phyloP scores from a whole-genome alignment of 2,113 vertebrate genomes.

The Pterophyllum scalare region DNA sequence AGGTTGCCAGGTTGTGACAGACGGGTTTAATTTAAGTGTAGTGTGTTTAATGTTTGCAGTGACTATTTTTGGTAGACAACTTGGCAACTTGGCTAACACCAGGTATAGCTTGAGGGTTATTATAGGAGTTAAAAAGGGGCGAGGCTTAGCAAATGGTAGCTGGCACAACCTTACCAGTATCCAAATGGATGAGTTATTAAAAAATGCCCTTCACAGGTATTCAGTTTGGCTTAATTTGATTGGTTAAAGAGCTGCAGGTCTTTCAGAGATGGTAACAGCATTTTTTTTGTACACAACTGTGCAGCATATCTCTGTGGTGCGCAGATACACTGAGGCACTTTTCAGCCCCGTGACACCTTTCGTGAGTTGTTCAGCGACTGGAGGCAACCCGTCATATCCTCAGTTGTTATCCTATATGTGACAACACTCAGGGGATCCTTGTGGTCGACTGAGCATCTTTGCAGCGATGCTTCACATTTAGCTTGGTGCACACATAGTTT shows the following conservation, averaged over 20 bases:
- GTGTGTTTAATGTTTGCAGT: neutral
- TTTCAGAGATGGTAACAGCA: neutral
- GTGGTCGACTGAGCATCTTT: neutral
- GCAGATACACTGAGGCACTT: slow-evolving; percentile 12
- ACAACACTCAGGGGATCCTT: slow-evolving; percentile 11
- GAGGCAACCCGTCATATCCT: neutral
- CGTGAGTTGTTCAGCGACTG: neutral
- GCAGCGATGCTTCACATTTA: neutral
- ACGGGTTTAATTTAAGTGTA: neutral
- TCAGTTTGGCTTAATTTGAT: neutral
- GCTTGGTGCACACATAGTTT: neutral
- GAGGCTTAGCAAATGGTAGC: neutral
- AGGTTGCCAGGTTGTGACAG: neutral
- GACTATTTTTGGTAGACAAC: neutral
- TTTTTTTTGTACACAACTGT: slow-evolving; percentile 18
- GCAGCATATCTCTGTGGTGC: neutral
- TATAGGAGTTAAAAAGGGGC: neutral
- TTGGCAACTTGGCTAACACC: neutral
- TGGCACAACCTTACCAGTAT: neutral
- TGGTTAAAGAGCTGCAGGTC: neutral
- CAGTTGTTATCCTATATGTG: slow-evolving; percentile 4
- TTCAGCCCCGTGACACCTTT: slow-evolving; percentile 15
- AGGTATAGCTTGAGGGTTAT: too few relatives aligned
- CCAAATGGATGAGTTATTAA: neutral
- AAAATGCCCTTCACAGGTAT: neutral